Percentiles rank a stretch among this genome's conserved stretches.
These are phyloP conservation scores for Rhinopomastus cyanomelas DNA, from an alignment of 2,113 vertebrate species.

Conservation along the genomic window DNA sequence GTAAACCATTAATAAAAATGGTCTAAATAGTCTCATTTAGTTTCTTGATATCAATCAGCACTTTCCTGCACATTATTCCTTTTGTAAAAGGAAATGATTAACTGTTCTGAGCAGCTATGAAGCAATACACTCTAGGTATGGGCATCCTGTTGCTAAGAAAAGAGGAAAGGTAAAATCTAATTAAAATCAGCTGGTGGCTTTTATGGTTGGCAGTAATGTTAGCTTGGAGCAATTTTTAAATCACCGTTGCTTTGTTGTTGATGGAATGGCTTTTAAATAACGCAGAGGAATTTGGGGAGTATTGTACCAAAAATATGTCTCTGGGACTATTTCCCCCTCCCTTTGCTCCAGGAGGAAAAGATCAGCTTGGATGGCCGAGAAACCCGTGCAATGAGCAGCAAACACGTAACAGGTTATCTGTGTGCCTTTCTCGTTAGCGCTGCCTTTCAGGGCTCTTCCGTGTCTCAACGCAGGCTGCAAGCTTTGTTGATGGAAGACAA, in stretches of 20 bases:
- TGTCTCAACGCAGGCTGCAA: neutral
- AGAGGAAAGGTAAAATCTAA: constrained; percentile 73
- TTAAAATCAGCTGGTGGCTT: constrained; percentile 77
- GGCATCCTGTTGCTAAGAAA: constrained; percentile 44
- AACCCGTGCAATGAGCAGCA: neutral
- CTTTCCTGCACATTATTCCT: constrained; percentile 19
- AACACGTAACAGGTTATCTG: neutral
- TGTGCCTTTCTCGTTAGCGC: neutral
- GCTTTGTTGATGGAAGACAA: neutral
- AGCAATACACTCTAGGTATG: constrained; percentile 37
- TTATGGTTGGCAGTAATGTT: constrained; percentile 35
- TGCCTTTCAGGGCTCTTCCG: neutral
- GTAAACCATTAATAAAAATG: constrained; percentile 50
- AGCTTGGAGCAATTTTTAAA: constrained; percentile 35
- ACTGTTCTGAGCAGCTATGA: constrained; percentile 41
- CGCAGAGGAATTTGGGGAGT: constrained; percentile 11
- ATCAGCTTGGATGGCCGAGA: neutral
- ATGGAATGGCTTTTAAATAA: constrained; percentile 46
- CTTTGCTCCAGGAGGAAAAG: neutral
- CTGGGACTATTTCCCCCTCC: neutral
- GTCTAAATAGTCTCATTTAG: constrained; percentile 18
- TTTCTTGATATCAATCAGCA: constrained; percentile 8
- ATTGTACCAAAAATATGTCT: neutral
- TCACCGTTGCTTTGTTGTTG: constrained; percentile 26
- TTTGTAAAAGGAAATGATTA: constrained; percentile 65